Evolutionary conservation across 2,888 invertebrate species (phyloP).

Genomic region (Anodontia alba): DNA sequence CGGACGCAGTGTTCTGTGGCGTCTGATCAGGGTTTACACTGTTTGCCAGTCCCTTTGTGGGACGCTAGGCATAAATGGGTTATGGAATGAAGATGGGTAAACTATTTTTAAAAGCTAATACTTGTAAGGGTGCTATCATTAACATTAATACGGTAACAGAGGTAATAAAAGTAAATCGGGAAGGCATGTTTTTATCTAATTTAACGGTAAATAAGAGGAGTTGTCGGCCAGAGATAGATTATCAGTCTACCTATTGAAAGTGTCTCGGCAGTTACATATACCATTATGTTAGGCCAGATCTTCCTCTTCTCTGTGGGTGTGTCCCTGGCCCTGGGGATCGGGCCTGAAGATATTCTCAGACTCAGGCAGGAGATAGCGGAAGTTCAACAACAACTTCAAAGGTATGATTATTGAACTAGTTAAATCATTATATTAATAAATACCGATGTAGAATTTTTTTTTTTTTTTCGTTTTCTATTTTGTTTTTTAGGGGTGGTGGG

Average conservation of each 20-base stretch:
- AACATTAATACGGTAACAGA: not conserved
- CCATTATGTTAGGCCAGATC: slow-evolving; percentile 49
- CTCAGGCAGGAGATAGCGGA: slow-evolving; percentile 22
- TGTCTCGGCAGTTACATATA: not conserved
- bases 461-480: not conserved
- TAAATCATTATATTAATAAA: too few species aligned
- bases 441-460: too few species aligned
- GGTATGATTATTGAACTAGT: slow-evolving; percentile 10
- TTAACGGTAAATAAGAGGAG: not conserved
- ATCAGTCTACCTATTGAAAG: not conserved
- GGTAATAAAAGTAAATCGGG: not conserved
- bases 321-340: slow-evolving; percentile 35
- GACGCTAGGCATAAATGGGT: too few species aligned
- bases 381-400: not conserved
- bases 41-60: too few species aligned
- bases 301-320: slow-evolving; percentile 38
- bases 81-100: too few species aligned
- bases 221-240: not conserved
- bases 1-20: too few species aligned
- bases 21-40: too few species aligned
- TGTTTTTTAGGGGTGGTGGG: too few species aligned
- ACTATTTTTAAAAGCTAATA: too few species aligned
- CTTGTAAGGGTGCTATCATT: too few species aligned
- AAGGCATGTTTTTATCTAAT: not conserved
- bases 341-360: slow-evolving; percentile 16